A percentile compares a stretch with the other conserved stretches of the same genome.
phyloP scores from a whole-genome alignment of 2,888 invertebrate species.

The Oligia latruncula region DNA sequence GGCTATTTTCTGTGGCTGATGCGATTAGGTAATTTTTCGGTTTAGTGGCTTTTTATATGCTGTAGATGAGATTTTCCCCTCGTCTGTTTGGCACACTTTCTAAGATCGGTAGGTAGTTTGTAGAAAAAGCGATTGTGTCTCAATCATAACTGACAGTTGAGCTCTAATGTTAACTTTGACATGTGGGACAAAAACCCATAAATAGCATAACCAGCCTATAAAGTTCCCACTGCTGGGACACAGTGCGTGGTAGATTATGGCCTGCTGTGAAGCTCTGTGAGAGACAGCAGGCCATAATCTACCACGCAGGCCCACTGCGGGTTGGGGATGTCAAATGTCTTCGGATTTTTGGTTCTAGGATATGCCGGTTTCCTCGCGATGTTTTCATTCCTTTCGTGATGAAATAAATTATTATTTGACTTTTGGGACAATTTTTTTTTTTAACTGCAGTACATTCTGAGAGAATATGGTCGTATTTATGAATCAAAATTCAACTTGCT shows the following conservation, averaged over 20 bases:
- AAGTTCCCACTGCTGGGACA: no score
- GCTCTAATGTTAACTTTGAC: not conserved
- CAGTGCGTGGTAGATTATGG: no score
- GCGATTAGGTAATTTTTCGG: constrained; percentile 19
- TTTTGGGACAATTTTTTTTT: no score
- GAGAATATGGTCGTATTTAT: not conserved
- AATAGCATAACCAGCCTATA: not conserved
- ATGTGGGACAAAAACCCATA: not conserved
- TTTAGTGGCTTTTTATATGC: constrained; percentile 12
- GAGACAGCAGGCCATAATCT: no score
- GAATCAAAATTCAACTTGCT: no score
- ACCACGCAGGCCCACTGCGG: no score
- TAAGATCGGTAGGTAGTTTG: not conserved
- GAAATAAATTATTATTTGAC: not conserved
- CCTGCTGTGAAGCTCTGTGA: no score
- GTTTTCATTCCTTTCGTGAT: no score
- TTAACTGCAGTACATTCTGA: not conserved
- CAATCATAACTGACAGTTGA: not conserved
- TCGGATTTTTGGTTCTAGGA: no score
- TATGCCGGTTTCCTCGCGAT: no score
- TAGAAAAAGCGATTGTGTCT: not conserved
- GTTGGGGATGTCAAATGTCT: no score
- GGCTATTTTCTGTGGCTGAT: constrained; percentile 21
- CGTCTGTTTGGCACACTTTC: not conserved
- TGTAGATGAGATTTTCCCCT: not conserved